These are phyloP conservation scores for Microctonus aethiopoides DNA, from an alignment of 2,888 invertebrate genomes.

Conservation along the genomic window DNA sequence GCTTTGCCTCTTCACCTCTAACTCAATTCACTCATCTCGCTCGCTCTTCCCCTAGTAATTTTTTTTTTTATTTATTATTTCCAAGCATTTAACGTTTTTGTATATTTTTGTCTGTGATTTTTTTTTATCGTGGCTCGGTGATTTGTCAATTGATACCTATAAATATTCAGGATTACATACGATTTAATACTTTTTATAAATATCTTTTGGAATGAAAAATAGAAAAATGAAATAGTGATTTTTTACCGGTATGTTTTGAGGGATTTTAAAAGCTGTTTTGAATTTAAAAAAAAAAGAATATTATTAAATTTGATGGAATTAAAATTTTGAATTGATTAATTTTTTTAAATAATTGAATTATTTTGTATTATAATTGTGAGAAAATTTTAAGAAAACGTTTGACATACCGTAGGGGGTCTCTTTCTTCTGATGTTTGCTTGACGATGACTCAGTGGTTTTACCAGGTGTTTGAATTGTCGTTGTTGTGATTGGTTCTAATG, in stretches of 20 bases:
- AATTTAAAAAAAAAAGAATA: too few relatives aligned
- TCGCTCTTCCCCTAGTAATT: constrained; percentile 25
- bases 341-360: neutral
- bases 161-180: constrained; percentile 2
- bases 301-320: too few relatives aligned
- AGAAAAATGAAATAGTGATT: neutral
- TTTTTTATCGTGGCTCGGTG: neutral
- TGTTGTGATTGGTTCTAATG: constrained; percentile 69
- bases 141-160: constrained; percentile 1
- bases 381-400: constrained; percentile 36
- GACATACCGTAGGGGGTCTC: constrained; percentile 94
- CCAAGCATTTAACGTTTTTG: neutral
- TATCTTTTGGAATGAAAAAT: neutral
- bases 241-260: too few relatives aligned
- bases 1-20: constrained; percentile 1
- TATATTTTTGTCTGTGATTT: neutral
- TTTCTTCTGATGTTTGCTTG: constrained; percentile 83
- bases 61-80: neutral
- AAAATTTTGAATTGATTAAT: neutral
- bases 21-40: neutral
- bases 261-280: too few relatives aligned
- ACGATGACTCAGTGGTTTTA: constrained; percentile 49
- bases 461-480: constrained; percentile 73
- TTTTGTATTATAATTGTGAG: neutral
- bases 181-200: neutral